These are phyloP conservation scores for Lepus americanus DNA, from an alignment of 2,113 vertebrate genomes.

Conservation along the genomic window DNA sequence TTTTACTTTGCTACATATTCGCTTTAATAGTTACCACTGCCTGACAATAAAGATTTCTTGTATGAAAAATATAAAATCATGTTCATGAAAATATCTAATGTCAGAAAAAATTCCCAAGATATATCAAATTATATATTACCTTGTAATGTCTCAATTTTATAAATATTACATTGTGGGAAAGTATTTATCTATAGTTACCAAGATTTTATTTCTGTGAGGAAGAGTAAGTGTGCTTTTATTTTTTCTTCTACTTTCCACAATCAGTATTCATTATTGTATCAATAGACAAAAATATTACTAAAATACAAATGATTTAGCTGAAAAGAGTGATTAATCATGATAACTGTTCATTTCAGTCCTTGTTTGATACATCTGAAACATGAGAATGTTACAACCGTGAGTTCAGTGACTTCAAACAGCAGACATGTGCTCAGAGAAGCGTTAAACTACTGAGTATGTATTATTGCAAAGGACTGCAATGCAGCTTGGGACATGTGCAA, in stretches of 20 bases:
- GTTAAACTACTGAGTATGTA: background rate
- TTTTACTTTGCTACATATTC: background rate
- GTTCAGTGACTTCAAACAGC: background rate
- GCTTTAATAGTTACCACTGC: background rate
- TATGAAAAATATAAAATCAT: background rate
- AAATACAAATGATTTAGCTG: conserved; percentile 14
- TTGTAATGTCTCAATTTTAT: background rate
- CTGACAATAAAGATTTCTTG: background rate
- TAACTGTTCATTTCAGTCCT: background rate
- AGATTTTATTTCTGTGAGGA: conserved; percentile 8
- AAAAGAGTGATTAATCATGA: background rate
- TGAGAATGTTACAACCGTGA: background rate
- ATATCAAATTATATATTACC: background rate
- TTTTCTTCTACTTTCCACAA: background rate
- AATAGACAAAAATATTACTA: background rate
- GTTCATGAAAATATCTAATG: background rate
- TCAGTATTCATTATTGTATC: conserved; percentile 13
- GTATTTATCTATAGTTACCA: background rate
- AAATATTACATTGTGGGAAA: conserved; percentile 2
- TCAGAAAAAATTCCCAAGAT: background rate
- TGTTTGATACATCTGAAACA: background rate
- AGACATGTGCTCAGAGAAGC: background rate
- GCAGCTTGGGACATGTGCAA: background rate
- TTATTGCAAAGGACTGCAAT: background rate
- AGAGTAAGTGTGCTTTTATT: background rate